Conservation (phyloP, 2,888 invertebrate species). For the Mesorhabditis belari region DNA sequence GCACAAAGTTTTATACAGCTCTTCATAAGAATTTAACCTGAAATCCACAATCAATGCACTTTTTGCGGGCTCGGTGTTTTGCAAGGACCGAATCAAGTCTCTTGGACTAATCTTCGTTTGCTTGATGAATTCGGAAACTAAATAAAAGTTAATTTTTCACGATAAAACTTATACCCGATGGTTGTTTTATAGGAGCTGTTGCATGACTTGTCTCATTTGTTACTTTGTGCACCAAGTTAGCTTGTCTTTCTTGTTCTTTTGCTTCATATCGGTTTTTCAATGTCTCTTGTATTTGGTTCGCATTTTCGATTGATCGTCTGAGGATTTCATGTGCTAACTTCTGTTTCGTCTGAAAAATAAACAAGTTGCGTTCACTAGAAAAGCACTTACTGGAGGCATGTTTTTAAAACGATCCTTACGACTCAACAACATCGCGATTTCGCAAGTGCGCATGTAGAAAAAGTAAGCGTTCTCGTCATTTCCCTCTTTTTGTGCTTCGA, state of each 20-base stretch:
- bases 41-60: constrained; percentile 19
- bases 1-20: background rate
- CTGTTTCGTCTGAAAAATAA: background rate
- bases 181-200: too few relatives aligned
- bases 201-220: too few relatives aligned
- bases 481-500: background rate
- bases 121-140: background rate
- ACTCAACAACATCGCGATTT: background rate
- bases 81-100: constrained; percentile 15
- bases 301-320: background rate
- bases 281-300: background rate
- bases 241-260: background rate
- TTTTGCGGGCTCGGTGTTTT: constrained; percentile 11
- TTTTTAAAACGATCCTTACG: background rate
- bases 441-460: background rate
- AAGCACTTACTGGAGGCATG: too few relatives aligned
- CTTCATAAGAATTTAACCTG: background rate
- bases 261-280: background rate
- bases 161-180: background rate
- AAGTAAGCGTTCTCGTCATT: background rate
- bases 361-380: too few relatives aligned
- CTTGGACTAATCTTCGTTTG: constrained; percentile 11
- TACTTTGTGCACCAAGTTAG: too few relatives aligned
- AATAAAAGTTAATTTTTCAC: background rate
- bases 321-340: background rate